Conservation (phyloP, 2,113 vertebrate genomes). For the Porphyrio hochstetteri region DNA sequence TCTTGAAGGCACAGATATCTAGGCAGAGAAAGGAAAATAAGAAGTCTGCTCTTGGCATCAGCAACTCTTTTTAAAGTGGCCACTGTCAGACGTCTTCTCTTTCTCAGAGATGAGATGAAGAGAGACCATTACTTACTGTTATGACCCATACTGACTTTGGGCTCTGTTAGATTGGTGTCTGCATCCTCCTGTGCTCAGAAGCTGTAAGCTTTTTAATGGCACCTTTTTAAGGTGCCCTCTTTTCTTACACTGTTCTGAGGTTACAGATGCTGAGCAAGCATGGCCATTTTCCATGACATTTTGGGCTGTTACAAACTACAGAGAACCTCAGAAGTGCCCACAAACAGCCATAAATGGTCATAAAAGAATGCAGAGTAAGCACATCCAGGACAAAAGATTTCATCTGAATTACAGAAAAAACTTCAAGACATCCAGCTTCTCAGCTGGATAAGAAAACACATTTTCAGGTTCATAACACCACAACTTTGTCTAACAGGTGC, state of each 20-base stretch:
- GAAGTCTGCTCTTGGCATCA: neutral
- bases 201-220: neutral
- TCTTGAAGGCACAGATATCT: neutral
- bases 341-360: neutral
- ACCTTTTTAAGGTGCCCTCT: neutral
- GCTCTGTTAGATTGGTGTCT: neutral
- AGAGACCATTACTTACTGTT: neutral
- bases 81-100: neutral
- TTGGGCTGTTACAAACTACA: neutral
- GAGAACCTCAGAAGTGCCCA: neutral
- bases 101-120: neutral
- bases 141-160: neutral
- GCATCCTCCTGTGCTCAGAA: neutral
- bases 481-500: neutral
- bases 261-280: neutral
- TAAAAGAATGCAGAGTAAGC: neutral
- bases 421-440: neutral
- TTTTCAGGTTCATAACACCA: neutral
- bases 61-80: neutral
- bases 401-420: neutral
- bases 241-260: neutral
- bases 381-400: neutral
- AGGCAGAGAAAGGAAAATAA: neutral
- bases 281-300: neutral
- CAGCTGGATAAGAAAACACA: neutral